Evolutionary conservation across 1,140 invertebrate species (phyloP).

Genomic region (Dysdera silvatica): DNA sequence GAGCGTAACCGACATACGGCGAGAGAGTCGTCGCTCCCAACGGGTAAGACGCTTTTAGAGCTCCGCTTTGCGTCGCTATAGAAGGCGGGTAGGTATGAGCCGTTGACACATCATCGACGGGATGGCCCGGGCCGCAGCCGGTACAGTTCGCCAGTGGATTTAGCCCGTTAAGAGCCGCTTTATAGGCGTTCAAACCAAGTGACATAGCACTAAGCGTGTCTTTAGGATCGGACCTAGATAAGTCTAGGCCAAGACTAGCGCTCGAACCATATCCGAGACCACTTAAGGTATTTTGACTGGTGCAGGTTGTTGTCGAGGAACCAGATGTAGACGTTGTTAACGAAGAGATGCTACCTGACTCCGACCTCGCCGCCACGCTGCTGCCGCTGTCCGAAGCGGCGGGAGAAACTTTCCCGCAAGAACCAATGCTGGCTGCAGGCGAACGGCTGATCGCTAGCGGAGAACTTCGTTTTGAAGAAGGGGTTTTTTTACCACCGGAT

Average conservation of each 20-base stretch:
- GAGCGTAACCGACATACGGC: conserved; percentile 64
- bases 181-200: conserved; percentile 26
- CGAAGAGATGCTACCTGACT: background rate
- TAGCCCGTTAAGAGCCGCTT: conserved; percentile 13
- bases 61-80: conserved; percentile 12
- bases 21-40: conserved; percentile 32
- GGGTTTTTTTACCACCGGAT: conserved; percentile 23
- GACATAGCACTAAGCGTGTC: conserved; percentile 16
- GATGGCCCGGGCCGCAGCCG: conserved; percentile 31
- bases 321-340: background rate
- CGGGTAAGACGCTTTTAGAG: conserved; percentile 27
- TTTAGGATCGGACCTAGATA: conserved; percentile 26
- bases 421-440: conserved; percentile 17
- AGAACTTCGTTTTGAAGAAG: conserved; percentile 18
- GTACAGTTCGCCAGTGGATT: conserved; percentile 24
- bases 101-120: conserved; percentile 34
- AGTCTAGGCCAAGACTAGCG: conserved; percentile 21
- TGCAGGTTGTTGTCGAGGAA: conserved; percentile 12
- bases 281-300: conserved; percentile 31
- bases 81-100: conserved; percentile 13
- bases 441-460: conserved; percentile 9
- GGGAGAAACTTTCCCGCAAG: conserved; percentile 31
- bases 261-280: conserved; percentile 32
- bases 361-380: conserved; percentile 14
- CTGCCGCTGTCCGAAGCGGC: conserved; percentile 19